These are phyloP conservation scores for Jacana jacana DNA, from an alignment of 2,113 vertebrate genomes.

Conservation along the genomic window DNA sequence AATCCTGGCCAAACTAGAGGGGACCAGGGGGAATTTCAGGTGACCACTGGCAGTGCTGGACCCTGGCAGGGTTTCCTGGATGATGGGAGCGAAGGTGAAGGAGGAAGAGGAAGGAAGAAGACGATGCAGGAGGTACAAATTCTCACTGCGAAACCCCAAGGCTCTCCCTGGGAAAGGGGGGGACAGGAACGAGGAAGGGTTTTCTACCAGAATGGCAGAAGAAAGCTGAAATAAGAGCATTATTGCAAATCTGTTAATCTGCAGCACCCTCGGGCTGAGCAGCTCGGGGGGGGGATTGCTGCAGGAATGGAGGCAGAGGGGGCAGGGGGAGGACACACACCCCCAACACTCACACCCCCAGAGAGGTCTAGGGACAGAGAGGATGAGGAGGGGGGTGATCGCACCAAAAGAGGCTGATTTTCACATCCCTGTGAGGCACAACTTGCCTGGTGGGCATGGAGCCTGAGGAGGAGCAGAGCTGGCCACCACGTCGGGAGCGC, in stretches of 20 bases:
- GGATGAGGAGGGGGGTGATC: not conserved
- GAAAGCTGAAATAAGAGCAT: not conserved
- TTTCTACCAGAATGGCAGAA: not conserved
- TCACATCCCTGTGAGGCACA: not conserved
- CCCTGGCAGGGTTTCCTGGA: not conserved
- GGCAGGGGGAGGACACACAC: not conserved
- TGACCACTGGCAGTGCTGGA: rapidly evolving
- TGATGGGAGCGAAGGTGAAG: not conserved
- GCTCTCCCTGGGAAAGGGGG: not conserved
- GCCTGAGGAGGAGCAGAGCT: not conserved
- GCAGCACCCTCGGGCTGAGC: not conserved
- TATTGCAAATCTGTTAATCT: not conserved
- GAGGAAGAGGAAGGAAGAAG: not conserved
- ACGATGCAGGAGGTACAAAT: not conserved
- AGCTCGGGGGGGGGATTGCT: not conserved
- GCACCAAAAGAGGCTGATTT: rapidly evolving
- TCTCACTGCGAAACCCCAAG: rapidly evolving
- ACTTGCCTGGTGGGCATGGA: rapidly evolving
- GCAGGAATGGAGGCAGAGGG: too few relatives aligned
- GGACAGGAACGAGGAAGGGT: not conserved
- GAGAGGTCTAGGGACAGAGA: not conserved
- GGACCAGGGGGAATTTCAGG: not conserved
- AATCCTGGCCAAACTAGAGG: not conserved
- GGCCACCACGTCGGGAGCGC: not conserved
- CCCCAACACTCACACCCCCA: not conserved